phyloP scores from a whole-genome alignment of 2,797 vertebrate genomes.

The Babyrousa celebensis region DNA sequence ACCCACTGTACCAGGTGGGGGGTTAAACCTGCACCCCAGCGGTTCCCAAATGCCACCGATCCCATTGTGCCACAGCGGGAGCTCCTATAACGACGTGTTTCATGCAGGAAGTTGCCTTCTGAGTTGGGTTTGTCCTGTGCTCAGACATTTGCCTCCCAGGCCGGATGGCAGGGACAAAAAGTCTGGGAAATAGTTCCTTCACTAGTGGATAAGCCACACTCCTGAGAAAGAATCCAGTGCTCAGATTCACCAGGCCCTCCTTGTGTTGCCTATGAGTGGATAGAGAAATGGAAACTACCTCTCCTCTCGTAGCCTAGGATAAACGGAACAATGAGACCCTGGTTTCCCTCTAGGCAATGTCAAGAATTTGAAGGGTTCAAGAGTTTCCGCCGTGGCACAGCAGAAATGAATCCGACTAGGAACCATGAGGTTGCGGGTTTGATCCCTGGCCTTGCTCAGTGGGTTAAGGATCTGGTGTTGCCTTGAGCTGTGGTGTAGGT shows the following conservation, averaged over 20 bases:
- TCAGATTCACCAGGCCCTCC: background rate
- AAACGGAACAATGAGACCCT: background rate
- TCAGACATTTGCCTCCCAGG: background rate
- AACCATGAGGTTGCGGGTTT: too few species aligned
- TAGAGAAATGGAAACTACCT: background rate
- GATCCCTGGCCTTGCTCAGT: too few species aligned
- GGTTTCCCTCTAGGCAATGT: background rate
- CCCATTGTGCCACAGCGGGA: too few species aligned
- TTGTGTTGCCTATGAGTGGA: background rate
- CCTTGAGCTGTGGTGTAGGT: too few species aligned
- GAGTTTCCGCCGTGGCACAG: too few species aligned
- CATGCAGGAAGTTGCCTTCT: background rate
- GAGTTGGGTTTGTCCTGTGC: constrained; percentile 19
- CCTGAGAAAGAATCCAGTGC: constrained; percentile 25
- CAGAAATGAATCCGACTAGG: too few species aligned
- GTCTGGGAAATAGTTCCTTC: constrained; percentile 17
- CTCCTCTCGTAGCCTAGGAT: background rate
- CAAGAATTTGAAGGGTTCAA: background rate
- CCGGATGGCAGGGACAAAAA: constrained; percentile 50
- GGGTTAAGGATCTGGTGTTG: too few species aligned
- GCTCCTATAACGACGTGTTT: background rate
- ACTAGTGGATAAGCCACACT: constrained; percentile 18
- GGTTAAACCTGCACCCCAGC: too few species aligned
- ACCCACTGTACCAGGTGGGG: too few species aligned
- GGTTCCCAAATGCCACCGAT: too few species aligned